These are phyloP conservation scores for Catocala nupta DNA, from an alignment of 2,888 invertebrate species.

Conservation along the genomic window DNA sequence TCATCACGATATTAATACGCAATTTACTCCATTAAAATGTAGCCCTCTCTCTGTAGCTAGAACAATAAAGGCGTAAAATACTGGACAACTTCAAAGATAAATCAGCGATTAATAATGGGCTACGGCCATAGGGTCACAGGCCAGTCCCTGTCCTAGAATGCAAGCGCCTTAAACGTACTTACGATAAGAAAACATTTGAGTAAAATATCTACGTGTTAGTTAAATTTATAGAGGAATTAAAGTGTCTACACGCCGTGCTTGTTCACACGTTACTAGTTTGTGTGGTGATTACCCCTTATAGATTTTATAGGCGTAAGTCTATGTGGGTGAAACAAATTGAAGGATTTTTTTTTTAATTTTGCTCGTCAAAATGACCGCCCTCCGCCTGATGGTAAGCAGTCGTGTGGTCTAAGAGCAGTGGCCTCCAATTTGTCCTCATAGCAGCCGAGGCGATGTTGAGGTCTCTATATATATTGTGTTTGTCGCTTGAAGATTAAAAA, in stretches of 20 bases:
- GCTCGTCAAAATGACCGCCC: too few species aligned
- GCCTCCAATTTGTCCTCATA: too few species aligned
- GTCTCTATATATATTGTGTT: too few species aligned
- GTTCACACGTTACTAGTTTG: conserved; percentile 5
- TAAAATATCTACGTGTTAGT: conserved; percentile 16
- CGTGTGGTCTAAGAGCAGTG: too few species aligned
- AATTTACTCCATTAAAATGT: background rate
- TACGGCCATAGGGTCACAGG: conserved; percentile 27
- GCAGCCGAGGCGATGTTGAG: too few species aligned
- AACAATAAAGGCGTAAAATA: conserved; percentile 28
- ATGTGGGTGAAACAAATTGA: too few species aligned
- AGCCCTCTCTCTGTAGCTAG: conserved; percentile 7
- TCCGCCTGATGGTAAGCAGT: too few species aligned
- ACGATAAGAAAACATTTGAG: conserved; percentile 23
- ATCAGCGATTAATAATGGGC: conserved; percentile 42
- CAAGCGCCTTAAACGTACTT: conserved; percentile 24
- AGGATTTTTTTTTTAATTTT: too few species aligned
- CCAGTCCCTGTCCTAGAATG: conserved; percentile 22
- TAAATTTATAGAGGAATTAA: conserved; percentile 24
- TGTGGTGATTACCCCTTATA: background rate
- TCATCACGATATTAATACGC: too few species aligned
- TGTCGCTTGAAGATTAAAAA: too few species aligned
- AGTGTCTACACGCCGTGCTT: conserved; percentile 10
- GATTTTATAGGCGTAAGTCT: too few species aligned
- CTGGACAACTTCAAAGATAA: conserved; percentile 39